A percentile compares a stretch with the other conserved stretches of the same genome.
Conservation (phyloP, 2,888 invertebrate species). For the Thymelicus acteon region DNA sequence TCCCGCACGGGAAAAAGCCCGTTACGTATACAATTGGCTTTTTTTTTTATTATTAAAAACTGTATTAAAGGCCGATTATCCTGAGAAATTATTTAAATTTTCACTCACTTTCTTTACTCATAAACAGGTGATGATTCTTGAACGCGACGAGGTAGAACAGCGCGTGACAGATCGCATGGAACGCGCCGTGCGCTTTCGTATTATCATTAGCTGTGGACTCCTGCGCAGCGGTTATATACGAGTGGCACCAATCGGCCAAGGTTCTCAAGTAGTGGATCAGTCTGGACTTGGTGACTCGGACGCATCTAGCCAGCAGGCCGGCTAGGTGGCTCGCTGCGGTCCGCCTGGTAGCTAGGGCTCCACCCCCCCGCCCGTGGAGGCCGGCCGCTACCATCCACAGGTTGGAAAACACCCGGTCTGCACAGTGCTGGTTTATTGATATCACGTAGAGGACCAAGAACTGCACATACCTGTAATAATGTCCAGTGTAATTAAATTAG, state of each 20-base stretch:
- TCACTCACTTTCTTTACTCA: slow-evolving; percentile 89
- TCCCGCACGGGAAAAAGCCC: no score
- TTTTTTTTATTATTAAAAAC: no score
- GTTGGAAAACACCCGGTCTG: slow-evolving; percentile 66
- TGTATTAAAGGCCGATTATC: no score
- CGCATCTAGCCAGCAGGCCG: slow-evolving; percentile 74
- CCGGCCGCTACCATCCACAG: slow-evolving; percentile 76
- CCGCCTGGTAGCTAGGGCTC: slow-evolving; percentile 67
- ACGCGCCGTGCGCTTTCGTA: slow-evolving; percentile 91
- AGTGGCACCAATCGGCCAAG: slow-evolving; percentile 93
- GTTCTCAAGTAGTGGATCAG: slow-evolving; percentile 73
- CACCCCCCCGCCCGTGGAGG: slow-evolving; percentile 64
- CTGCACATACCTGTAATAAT: slow-evolving; percentile 73
- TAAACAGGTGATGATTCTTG: slow-evolving; percentile 92
- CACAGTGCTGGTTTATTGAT: slow-evolving; percentile 77
- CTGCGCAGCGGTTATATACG: slow-evolving; percentile 89
- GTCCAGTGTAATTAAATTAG: no score
- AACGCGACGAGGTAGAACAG: slow-evolving; percentile 97
- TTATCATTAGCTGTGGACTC: slow-evolving; percentile 76
- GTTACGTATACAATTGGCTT: no score
- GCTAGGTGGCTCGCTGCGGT: slow-evolving; percentile 75
- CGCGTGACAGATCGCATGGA: slow-evolving; percentile 96
- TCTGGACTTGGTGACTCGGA: slow-evolving; percentile 69
- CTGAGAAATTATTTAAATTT: background rate
- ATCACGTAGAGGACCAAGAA: slow-evolving; percentile 78